These are phyloP conservation scores for Apostichopus japonicus DNA, from an alignment of 35 echinoderm and acorn worm species.

Conservation along the genomic window DNA sequence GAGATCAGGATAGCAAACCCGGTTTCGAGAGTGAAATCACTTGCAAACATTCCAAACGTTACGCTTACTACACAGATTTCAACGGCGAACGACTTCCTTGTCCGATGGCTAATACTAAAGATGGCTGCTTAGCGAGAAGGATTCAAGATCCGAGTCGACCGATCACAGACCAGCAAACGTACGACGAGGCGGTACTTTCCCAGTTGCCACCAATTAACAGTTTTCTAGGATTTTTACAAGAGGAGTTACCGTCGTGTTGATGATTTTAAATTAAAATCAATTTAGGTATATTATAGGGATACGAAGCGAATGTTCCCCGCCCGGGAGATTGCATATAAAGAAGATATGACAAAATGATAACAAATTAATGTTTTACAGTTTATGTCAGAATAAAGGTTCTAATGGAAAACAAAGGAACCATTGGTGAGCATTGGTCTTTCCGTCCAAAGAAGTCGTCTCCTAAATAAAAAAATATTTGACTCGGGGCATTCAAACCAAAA, in stretches of 20 bases:
- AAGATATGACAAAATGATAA: too few relatives aligned
- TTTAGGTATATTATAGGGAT: too few relatives aligned
- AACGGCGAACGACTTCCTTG: slow-evolving; percentile 71
- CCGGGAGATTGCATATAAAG: too few relatives aligned
- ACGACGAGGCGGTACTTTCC: slow-evolving; percentile 49
- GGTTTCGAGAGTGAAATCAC: slow-evolving; percentile 48
- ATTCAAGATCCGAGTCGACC: background rate
- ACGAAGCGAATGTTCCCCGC: too few relatives aligned
- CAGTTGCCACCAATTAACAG: slow-evolving; percentile 77
- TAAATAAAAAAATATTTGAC: too few relatives aligned
- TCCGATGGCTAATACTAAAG: slow-evolving; percentile 78
- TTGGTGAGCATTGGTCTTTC: too few relatives aligned
- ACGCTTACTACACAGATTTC: slow-evolving; percentile 29
- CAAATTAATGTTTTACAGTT: too few relatives aligned
- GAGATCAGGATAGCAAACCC: slow-evolving; percentile 36
- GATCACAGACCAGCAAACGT: slow-evolving; percentile 25
- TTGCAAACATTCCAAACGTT: slow-evolving; percentile 45
- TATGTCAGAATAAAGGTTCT: too few relatives aligned
- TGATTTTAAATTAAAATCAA: background rate
- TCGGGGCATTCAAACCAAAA: too few relatives aligned
- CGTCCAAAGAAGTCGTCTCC: too few relatives aligned
- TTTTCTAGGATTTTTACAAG: slow-evolving; percentile 91
- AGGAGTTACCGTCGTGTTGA: slow-evolving; percentile 64
- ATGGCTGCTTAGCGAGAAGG: slow-evolving; percentile 77
- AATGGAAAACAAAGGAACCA: too few relatives aligned